Percentiles rank a stretch among this genome's conserved stretches.
Evolutionary conservation across 2,797 vertebrate genomes (phyloP).

Genomic region (Pogoniulus pusillus): DNA sequence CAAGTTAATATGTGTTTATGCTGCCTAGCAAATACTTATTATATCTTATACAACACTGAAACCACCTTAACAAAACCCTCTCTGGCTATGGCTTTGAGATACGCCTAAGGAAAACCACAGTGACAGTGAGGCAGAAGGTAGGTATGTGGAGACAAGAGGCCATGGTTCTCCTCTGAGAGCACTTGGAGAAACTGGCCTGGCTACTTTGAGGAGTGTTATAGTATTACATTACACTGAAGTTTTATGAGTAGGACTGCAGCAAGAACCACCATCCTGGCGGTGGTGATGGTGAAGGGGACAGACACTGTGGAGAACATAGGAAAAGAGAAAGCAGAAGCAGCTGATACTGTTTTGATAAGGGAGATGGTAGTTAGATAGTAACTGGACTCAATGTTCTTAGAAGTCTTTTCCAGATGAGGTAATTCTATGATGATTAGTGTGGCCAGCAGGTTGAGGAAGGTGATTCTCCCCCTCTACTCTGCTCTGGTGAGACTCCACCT

Average conservation of each 20-base stretch:
- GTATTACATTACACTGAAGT: not conserved
- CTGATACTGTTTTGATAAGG: not conserved
- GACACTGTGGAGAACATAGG: rapidly evolving
- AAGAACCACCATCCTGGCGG: rapidly evolving
- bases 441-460: too few relatives aligned
- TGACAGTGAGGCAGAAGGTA: not conserved
- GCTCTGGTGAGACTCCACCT: too few relatives aligned
- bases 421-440: too few relatives aligned
- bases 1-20: not conserved
- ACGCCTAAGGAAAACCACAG: not conserved
- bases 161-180: not conserved
- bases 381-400: too few relatives aligned
- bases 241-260: not conserved
- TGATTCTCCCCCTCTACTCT: too few relatives aligned
- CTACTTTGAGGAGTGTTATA: not conserved
- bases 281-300: not conserved
- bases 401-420: too few relatives aligned
- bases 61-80: not conserved
- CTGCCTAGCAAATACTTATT: not conserved
- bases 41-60: not conserved
- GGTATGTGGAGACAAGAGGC: not conserved
- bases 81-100: not conserved
- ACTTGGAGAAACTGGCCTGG: not conserved
- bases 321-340: not conserved
- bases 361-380: too few relatives aligned